Percentiles rank a stretch among this genome's conserved stretches.
Conservation (phyloP, 2,888 invertebrate genomes). For the Atherix ibis region DNA sequence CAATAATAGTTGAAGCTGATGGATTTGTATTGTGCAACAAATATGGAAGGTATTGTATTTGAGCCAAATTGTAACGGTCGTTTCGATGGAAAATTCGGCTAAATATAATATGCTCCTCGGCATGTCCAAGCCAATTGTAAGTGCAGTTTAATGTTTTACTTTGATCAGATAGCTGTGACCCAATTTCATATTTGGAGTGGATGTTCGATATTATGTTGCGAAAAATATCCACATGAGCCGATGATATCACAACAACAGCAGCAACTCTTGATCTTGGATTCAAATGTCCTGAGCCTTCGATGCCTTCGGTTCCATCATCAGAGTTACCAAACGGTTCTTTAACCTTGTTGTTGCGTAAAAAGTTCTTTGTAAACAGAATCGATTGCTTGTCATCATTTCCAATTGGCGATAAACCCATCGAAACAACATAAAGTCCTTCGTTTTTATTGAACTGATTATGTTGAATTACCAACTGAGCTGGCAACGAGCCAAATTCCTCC, state of each 20-base stretch:
- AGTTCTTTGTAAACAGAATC: conserved; percentile 74
- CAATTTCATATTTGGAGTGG: conserved; percentile 83
- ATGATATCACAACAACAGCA: conserved; percentile 82
- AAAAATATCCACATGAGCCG: conserved; percentile 73
- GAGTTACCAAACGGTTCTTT: conserved; percentile 64
- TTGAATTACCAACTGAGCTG: conserved; percentile 53
- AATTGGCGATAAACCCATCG: conserved; percentile 75
- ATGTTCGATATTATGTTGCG: conserved; percentile 87
- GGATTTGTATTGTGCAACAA: conserved; percentile 80
- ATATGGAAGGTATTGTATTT: conserved; percentile 81
- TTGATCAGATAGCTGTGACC: conserved; percentile 88
- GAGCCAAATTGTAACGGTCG: conserved; percentile 88
- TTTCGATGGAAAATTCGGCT: conserved; percentile 66
- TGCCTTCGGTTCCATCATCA: conserved; percentile 25
- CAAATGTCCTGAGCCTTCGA: conserved; percentile 42
- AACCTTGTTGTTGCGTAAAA: conserved; percentile 70
- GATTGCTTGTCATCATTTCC: conserved; percentile 66
- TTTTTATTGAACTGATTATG: conserved; percentile 86
- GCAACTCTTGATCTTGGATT: conserved; percentile 85
- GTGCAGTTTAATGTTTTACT: conserved; percentile 87
- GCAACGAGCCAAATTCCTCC: conserved; percentile 65
- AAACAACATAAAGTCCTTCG: conserved; percentile 73
- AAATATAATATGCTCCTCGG: conserved; percentile 56
- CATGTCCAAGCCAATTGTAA: conserved; percentile 81
- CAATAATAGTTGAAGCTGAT: conserved; percentile 65